A percentile compares a stretch with the other conserved stretches of the same genome.
Evolutionary conservation across 2,888 invertebrate species (phyloP).

Genomic region (Oxyscelio sp.): DNA sequence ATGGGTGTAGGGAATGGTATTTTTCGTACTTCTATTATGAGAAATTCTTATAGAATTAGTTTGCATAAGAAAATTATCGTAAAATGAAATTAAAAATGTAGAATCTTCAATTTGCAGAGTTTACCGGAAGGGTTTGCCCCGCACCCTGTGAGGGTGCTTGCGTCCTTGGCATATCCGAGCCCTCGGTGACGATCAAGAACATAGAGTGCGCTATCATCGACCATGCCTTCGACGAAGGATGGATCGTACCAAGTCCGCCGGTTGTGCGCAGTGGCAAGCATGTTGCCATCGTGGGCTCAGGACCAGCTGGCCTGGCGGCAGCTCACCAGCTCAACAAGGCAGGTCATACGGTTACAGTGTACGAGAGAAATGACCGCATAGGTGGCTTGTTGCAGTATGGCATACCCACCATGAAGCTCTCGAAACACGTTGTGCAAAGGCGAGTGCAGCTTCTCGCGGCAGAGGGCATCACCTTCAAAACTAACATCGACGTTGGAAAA

Average conservation of each 20-base stretch:
- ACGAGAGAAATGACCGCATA: slow-evolving; percentile 98
- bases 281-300: slow-evolving; percentile 97
- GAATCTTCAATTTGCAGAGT: slow-evolving; percentile 91
- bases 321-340: slow-evolving; percentile 99
- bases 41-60: too few relatives aligned
- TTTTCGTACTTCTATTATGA: too few relatives aligned
- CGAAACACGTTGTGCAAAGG: slow-evolving; percentile 97
- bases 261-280: slow-evolving; percentile 93
- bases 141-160: slow-evolving; percentile 99
- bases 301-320: slow-evolving; percentile 98
- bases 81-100: too few relatives aligned
- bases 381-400: slow-evolving; percentile 99
- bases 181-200: slow-evolving; percentile 99
- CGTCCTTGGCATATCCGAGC: slow-evolving; percentile 98
- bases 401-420: slow-evolving; percentile 99
- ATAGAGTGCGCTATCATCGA: slow-evolving; percentile 99
- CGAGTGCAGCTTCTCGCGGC: too few relatives aligned
- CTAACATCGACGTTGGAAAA: too few relatives aligned
- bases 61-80: too few relatives aligned
- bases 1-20: too few relatives aligned
- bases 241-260: slow-evolving; percentile 96
- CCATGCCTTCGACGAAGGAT: slow-evolving; percentile 98
- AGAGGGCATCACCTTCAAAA: too few relatives aligned
- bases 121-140: slow-evolving; percentile 97
- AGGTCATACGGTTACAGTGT: slow-evolving; percentile 98